Conservation (phyloP, 2,888 invertebrate genomes). For the Drosophila histrio region DNA sequence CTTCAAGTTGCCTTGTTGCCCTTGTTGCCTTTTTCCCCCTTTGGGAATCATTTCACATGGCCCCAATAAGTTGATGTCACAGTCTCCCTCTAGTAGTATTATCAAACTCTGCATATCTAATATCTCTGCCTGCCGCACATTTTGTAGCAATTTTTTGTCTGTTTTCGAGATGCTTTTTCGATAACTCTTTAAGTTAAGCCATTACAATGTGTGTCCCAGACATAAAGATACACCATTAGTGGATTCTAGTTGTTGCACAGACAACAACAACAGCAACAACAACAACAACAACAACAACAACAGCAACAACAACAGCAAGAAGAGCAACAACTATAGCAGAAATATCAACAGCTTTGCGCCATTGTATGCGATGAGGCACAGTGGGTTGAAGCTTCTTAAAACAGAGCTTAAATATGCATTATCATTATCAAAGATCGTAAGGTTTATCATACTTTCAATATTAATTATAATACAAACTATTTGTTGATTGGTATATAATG, state of each 20-base stretch:
- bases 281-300: background rate
- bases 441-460: too few species aligned
- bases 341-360: slow-evolving; percentile 29
- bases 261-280: slow-evolving; percentile 1
- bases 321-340: background rate
- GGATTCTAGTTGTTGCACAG: slow-evolving; percentile 33
- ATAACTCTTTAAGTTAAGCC: slow-evolving; percentile 63
- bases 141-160: slow-evolving; percentile 18
- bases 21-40: background rate
- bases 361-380: slow-evolving; percentile 29
- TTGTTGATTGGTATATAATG: too few species aligned
- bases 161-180: slow-evolving; percentile 16
- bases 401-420: background rate
- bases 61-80: slow-evolving; percentile 11
- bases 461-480: too few species aligned
- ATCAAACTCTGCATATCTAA: slow-evolving; percentile 15
- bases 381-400: slow-evolving; percentile 5
- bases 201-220: slow-evolving; percentile 58
- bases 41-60: slow-evolving; percentile 9
- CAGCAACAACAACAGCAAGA: background rate
- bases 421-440: too few species aligned
- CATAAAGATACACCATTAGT: slow-evolving; percentile 58
- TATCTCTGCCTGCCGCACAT: slow-evolving; percentile 12
- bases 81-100: slow-evolving; percentile 2
- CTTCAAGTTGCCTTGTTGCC: slow-evolving; percentile 13